Conservation (phyloP, 2,113 vertebrate species). For the Brachyistius frenatus region DNA sequence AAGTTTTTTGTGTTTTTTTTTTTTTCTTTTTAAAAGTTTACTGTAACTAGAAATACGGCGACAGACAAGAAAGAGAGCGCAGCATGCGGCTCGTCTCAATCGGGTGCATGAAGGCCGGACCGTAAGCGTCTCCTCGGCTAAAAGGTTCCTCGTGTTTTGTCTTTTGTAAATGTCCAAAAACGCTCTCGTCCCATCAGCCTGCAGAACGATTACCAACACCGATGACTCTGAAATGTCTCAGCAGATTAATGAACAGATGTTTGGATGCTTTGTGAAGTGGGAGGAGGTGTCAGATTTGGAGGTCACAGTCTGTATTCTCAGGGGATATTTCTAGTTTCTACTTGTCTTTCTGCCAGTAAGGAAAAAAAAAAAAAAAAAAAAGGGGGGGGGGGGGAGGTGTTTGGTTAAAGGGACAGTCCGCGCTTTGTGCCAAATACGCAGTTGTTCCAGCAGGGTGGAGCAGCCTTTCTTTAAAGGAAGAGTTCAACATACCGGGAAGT, state of each 20-base stretch:
- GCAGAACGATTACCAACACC: constrained; percentile 11
- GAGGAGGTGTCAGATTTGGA: constrained; percentile 45
- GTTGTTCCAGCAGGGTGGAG: not conserved
- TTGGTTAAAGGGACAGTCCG: not conserved
- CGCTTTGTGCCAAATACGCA: not conserved
- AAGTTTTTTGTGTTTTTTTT: not conserved
- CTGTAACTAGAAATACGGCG: not conserved
- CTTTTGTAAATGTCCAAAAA: constrained; percentile 19
- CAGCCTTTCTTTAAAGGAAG: not conserved
- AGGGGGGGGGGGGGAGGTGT: not conserved
- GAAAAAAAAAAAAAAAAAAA: not conserved
- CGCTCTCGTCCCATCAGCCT: not conserved
- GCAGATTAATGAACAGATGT: constrained; percentile 49
- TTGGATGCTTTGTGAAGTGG: constrained; percentile 28
- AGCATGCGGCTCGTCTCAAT: not conserved
- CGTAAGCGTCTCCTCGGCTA: not conserved
- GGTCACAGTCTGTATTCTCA: constrained; percentile 20
- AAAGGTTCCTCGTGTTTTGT: not conserved
- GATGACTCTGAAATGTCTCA: constrained; percentile 12
- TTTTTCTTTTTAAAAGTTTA: not conserved
- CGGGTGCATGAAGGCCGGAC: too few species aligned
- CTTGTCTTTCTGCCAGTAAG: not conserved
- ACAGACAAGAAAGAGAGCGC: not conserved
- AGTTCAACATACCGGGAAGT: not conserved
- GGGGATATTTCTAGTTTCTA: not conserved